Evolutionary conservation across 2,888 invertebrate genomes (phyloP), one percentile per base, ranked within the genome.

Genomic region (Parnassius smintheus): DNA sequence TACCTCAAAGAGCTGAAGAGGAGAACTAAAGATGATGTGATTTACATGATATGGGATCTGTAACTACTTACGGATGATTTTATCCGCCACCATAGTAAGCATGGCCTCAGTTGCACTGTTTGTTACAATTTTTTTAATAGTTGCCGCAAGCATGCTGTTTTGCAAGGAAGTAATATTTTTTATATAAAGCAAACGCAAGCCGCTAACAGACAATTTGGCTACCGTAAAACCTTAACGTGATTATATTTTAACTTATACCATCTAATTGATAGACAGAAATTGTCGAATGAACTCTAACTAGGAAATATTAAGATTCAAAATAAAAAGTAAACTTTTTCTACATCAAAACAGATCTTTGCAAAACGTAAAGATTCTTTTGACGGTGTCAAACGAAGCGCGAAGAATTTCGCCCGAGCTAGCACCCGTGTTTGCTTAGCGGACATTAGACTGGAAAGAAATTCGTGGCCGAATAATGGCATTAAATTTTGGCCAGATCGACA

Each of bases 371-470:
- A 81, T 79, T 75, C 76, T 82, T 81, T 90, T 86, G 76, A 87
- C 75, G 72, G 76, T 72, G 75, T 76, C 77, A 85, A 85, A 81
- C 84, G 84, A 85, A 86, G 83, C 90, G 86, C 83, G 85, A 85
- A 89, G 82, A 82, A 86, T 88, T 87, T 78, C 70, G 76, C 71
- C 70, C 79, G 74, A 76, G 71, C 81, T 72, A 76, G 76, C 81
- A 77, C 77, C 82, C 77, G 79, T 89, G 85, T 91, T 91, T 90
- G 84, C 79, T 76, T 79, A 78, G 85, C 86, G 90, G 88, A 86
- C 89, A 83, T 75, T 79, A 74, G 76, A 77, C 78, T 77, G 76
- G 74, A 75, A 70, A 68, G 73, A 75, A 72, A 75, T 77, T 79
- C 79, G 74, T 75, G 70, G 68, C 75, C 80, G 79, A 82, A 88